Percentiles rank a stretch among this genome's conserved stretches.
phyloP scores from a whole-genome alignment of 1,140 invertebrate species.

The Pseudomyrmex gracilis region DNA sequence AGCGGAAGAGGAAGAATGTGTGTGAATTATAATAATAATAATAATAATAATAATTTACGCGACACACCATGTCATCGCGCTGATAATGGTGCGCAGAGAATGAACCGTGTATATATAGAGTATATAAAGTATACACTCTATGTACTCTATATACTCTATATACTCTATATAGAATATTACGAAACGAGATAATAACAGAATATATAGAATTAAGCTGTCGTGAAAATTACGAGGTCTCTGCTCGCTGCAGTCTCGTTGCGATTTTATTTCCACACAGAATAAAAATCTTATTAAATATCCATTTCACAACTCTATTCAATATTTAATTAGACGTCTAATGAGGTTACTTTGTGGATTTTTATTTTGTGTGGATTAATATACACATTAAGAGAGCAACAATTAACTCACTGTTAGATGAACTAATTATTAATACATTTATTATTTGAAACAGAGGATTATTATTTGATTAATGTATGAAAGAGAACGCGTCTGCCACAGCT shows the following conservation, averaged over 20 bases:
- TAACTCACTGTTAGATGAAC: slow-evolving; percentile 74
- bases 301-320: too few species aligned
- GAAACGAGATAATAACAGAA: slow-evolving; percentile 68
- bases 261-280: too few species aligned
- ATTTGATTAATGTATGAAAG: slow-evolving; percentile 70
- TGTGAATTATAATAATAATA: slow-evolving; percentile 58
- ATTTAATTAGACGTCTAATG: too few species aligned
- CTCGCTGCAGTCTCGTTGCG: slow-evolving; percentile 36
- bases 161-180: slow-evolving; percentile 76
- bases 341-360: too few species aligned
- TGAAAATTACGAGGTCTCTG: slow-evolving; percentile 42
- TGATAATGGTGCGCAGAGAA: slow-evolving; percentile 45
- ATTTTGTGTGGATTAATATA: slow-evolving; percentile 58
- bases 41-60: slow-evolving; percentile 50
- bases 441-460: slow-evolving; percentile 65
- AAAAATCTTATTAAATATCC: too few species aligned
- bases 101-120: too few species aligned
- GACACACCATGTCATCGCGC: slow-evolving; percentile 48
- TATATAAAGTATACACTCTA: too few species aligned
- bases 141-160: too few species aligned
- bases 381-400: slow-evolving; percentile 63
- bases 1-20: slow-evolving; percentile 44
- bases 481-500: slow-evolving; percentile 53
- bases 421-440: slow-evolving; percentile 78
- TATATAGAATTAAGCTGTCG: slow-evolving; percentile 50